Evolutionary conservation across 2,113 vertebrate genomes (phyloP).

Genomic region (Anolis carolinensis): DNA sequence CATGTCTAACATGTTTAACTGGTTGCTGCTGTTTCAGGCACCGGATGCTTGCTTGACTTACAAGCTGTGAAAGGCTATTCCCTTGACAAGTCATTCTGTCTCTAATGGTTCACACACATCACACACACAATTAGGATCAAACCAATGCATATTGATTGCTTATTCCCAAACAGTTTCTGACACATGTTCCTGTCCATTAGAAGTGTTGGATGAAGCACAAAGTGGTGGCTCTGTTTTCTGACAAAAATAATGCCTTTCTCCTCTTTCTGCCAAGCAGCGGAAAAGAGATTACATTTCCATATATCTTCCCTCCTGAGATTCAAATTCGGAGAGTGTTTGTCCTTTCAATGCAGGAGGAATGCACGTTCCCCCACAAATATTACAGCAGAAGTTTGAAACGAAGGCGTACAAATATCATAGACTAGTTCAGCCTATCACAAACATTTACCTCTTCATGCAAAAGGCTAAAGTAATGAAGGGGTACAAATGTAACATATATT

Average conservation of each 20-base stretch:
- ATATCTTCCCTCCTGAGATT: background rate
- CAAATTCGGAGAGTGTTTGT: background rate
- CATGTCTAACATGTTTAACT: background rate
- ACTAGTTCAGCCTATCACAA: no score
- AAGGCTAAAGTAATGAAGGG: no score
- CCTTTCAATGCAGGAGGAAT: background rate
- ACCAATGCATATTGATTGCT: slow-evolving; percentile 55
- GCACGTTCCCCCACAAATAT: background rate
- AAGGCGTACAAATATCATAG: background rate
- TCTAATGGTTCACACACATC: slow-evolving; percentile 45
- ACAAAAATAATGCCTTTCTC: slow-evolving; percentile 8
- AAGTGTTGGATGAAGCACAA: slow-evolving; percentile 35
- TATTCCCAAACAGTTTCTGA: slow-evolving; percentile 51
- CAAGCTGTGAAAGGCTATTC: slow-evolving; percentile 40
- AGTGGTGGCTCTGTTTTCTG: slow-evolving; percentile 14
- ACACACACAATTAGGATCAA: slow-evolving; percentile 52
- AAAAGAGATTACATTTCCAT: slow-evolving; percentile 22
- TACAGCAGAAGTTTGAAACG: no score
- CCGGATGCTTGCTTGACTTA: slow-evolving; percentile 2
- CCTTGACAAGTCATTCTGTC: slow-evolving; percentile 39
- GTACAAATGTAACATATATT: no score
- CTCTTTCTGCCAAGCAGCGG: slow-evolving; percentile 20
- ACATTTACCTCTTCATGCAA: no score
- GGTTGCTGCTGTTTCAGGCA: background rate
- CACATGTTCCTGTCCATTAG: slow-evolving; percentile 42